These are phyloP conservation scores for Diorhabda elongata DNA, from an alignment of 1,140 invertebrate genomes.

Conservation along the genomic window DNA sequence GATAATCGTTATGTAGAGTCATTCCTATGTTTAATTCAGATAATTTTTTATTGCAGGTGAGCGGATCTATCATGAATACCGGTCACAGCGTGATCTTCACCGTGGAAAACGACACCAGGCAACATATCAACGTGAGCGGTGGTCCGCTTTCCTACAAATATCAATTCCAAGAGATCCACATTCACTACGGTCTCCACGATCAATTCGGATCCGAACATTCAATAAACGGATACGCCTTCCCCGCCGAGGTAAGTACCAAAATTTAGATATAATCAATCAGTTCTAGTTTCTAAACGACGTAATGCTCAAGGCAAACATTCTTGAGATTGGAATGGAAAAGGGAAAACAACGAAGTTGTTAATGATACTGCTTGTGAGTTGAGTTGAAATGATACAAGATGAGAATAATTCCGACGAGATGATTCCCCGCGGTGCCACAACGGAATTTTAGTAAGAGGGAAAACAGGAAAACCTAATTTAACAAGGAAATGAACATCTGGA, in stretches of 20 bases:
- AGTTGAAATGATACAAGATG: constrained; percentile 29
- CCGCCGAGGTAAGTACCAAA: constrained; percentile 75
- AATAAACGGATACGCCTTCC: constrained; percentile 86
- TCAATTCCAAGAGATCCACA: constrained; percentile 86
- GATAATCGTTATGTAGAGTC: too few relatives aligned
- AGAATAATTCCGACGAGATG: constrained; percentile 28
- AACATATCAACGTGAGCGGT: constrained; percentile 85
- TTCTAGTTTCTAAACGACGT: constrained; percentile 7
- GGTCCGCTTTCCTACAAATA: constrained; percentile 94
- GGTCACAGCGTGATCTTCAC: constrained; percentile 92
- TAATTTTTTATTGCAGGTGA: constrained; percentile 58
- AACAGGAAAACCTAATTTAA: constrained; percentile 5
- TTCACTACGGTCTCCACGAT: constrained; percentile 83
- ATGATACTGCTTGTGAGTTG: constrained; percentile 26
- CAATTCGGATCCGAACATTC: constrained; percentile 87
- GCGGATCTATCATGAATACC: constrained; percentile 83
- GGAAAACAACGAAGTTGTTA: constrained; percentile 32
- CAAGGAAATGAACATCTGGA: neutral
- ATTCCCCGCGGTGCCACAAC: constrained; percentile 23
- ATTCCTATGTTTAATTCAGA: too few relatives aligned
- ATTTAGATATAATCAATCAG: neutral
- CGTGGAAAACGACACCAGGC: constrained; percentile 77
- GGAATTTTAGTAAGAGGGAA: neutral
- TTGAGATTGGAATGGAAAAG: constrained; percentile 17
- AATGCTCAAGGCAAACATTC: constrained; percentile 16